Conservation (phyloP, 1,140 invertebrate species). For the Uloborus diversus region DNA sequence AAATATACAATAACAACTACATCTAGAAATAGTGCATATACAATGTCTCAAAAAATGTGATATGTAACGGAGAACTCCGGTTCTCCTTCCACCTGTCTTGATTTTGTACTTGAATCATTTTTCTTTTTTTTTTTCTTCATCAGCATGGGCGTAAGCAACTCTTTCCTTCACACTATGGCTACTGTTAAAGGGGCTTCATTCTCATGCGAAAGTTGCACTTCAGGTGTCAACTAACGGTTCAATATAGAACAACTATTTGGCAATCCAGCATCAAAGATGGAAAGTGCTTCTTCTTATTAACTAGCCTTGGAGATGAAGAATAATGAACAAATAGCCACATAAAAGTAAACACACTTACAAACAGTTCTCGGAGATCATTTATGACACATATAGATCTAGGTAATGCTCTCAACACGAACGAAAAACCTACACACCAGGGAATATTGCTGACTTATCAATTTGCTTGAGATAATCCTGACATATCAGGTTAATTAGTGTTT, state of each 20-base stretch:
- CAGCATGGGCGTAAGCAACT: constrained; percentile 56
- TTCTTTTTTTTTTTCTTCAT: constrained; percentile 40
- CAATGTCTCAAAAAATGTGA: constrained; percentile 57
- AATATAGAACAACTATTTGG: constrained; percentile 14
- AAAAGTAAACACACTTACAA: constrained; percentile 36
- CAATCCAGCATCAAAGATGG: constrained; percentile 39
- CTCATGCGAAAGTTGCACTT: constrained; percentile 47
- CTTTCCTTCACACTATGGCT: constrained; percentile 48
- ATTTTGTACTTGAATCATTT: constrained; percentile 49
- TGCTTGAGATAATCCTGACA: no score
- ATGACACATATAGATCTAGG: constrained; percentile 16
- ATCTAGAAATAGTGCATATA: constrained; percentile 57
- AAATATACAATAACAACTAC: constrained; percentile 57
- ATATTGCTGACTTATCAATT: no score
- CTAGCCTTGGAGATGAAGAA: constrained; percentile 12
- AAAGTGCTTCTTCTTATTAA: constrained; percentile 15
- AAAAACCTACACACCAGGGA: no score
- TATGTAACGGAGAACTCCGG: constrained; percentile 56
- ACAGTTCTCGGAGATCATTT: constrained; percentile 36
- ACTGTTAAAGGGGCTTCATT: constrained; percentile 39
- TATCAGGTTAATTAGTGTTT: no score
- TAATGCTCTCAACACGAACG: no score
- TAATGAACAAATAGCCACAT: constrained; percentile 23
- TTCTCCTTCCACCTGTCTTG: constrained; percentile 56
- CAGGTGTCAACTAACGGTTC: constrained; percentile 52